Base-by-base conservation (phyloP, 2,113 vertebrate genomes). In the Psilopsiagon aurifrons region DNA sequence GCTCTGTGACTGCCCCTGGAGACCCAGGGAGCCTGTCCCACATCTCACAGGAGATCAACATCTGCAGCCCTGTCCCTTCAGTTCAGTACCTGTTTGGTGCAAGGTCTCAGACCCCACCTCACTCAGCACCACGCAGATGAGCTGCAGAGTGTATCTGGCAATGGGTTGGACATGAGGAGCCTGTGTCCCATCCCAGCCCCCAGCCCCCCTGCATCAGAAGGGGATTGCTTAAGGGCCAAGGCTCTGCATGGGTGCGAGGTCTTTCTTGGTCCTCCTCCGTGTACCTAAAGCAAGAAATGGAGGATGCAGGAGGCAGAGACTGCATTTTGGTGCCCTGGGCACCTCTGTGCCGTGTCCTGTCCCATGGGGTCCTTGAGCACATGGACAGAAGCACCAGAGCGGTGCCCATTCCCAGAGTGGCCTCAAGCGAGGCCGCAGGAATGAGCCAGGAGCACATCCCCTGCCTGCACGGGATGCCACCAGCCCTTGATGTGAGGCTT, bases 281-380 rank as follows among this genome's bases (percentile, higher is more conserved):
- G 4, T 5, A 14, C 9, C 51, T 44, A 59, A 66, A 59, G 16
- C 37, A n/a, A 27, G 31, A 64, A 77, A 35, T 11, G 29, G 51
- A 57, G 22, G 14, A 4, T 24, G 10, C 25, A 12, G 20, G 25
- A n/a, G 63, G 25, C 23, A 60, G 19, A 33, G 12, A 10, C 22
- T 57, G 27, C 25, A 17, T 11, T 71, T 44, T 15, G 47, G 24
- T 24, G 44, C 33, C 9, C 37, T 15, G 35, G 12, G 33, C 11
- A 63, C 16, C 57, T 44, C 31, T 17, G 25, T 52, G 24, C 11
- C 43, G 6, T 14, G 22, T 8, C n/a, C 12, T 41, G 13, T n/a
- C 4, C 13, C 2, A 1, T 31, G 19, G 24, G 17, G 9, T 55
- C 5, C 16, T 62, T 47, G 16, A 6, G 9, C 16, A 7, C 28